Evolutionary conservation across 2,797 vertebrate genomes (phyloP).

Genomic region (Phataginus tetradactyla): DNA sequence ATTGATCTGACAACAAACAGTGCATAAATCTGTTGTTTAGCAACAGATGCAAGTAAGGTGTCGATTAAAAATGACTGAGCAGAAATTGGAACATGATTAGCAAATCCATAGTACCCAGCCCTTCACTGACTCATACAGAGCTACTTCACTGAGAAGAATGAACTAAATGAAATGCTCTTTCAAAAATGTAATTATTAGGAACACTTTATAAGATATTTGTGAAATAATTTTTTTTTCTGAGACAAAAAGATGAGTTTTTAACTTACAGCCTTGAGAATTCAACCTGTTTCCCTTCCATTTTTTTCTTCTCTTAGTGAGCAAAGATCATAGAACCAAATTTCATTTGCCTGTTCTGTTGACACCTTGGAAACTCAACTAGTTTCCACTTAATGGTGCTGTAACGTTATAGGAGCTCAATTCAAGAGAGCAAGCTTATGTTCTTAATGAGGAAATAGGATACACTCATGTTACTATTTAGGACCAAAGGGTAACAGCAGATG

Average conservation of each 20-base stretch:
- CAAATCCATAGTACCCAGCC: slow-evolving; percentile 66
- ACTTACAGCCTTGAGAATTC: neutral
- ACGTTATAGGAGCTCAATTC: neutral
- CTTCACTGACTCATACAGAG: neutral
- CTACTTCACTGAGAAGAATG: slow-evolving; percentile 24
- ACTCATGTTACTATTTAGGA: neutral
- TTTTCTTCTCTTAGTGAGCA: slow-evolving; percentile 31
- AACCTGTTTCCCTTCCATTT: neutral
- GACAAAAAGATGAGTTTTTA: slow-evolving; percentile 12
- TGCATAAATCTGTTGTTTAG: slow-evolving; percentile 76
- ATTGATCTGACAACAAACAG: slow-evolving; percentile 74
- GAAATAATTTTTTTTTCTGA: neutral
- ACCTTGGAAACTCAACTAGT: neutral
- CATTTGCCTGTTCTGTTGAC: slow-evolving; percentile 3
- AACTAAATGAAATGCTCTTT: slow-evolving; percentile 43
- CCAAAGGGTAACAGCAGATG: neutral
- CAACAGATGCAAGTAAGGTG: slow-evolving; percentile 41
- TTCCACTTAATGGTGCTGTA: neutral
- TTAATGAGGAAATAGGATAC: neutral
- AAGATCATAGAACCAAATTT: neutral
- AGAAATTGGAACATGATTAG: slow-evolving; percentile 74
- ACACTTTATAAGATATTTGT: neutral
- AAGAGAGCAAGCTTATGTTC: neutral
- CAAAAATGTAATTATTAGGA: neutral
- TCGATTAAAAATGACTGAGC: slow-evolving; percentile 70